phyloP scores from a whole-genome alignment of 2,113 vertebrate species.

The Vulpes lagopus region DNA sequence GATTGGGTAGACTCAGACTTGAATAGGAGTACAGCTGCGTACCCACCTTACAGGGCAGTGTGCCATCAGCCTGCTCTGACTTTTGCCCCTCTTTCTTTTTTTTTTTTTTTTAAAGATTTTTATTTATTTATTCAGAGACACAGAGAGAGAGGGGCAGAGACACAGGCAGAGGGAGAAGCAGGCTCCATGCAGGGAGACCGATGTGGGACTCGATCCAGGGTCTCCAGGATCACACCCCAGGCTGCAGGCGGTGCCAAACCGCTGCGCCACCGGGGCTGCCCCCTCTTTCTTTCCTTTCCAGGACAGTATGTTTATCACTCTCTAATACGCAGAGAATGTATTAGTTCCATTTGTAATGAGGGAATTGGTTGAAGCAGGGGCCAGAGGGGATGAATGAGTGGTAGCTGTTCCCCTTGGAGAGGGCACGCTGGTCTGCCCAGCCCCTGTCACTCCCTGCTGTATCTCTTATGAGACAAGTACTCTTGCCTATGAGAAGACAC shows the following conservation, averaged over 20 bases:
- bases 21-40: neutral
- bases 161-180: too few relatives aligned
- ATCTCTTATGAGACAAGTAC: neutral
- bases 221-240: too few relatives aligned
- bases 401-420: neutral
- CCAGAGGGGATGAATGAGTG: fast-evolving
- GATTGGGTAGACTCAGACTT: neutral
- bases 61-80: neutral
- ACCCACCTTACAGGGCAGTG: neutral
- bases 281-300: neutral
- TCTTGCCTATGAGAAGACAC: neutral
- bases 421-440: neutral
- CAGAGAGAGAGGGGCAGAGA: too few relatives aligned
- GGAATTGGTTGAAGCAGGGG: too few relatives aligned
- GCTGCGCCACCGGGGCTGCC: too few relatives aligned
- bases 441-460: neutral
- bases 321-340: neutral
- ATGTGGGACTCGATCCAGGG: too few relatives aligned
- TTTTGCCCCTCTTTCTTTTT: neutral
- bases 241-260: too few relatives aligned
- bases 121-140: too few relatives aligned
- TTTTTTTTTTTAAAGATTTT: neutral
- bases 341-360: neutral
- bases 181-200: too few relatives aligned
- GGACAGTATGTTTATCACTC: neutral